These are phyloP conservation scores for Anseranas semipalmata DNA, from an alignment of 2,113 vertebrate genomes.

Conservation along the genomic window DNA sequence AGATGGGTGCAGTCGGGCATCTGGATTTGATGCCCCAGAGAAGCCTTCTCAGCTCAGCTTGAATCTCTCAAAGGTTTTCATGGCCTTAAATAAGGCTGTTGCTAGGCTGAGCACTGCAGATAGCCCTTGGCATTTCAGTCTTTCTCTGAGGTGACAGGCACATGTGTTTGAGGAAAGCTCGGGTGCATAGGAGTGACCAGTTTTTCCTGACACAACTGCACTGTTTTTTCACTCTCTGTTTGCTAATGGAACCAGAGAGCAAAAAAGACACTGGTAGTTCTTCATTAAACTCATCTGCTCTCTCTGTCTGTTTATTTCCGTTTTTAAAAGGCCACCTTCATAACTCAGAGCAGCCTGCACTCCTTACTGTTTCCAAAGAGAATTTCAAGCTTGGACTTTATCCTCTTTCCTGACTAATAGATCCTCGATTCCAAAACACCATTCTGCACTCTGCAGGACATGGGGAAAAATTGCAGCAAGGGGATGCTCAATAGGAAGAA, in stretches of 20 bases:
- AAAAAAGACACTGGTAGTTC: background rate
- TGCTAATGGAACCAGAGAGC: slow-evolving; percentile 33
- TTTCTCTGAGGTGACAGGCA: background rate
- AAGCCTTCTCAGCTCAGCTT: background rate
- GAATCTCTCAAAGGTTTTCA: background rate
- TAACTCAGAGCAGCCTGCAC: slow-evolving; percentile 54
- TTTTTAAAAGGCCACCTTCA: slow-evolving; percentile 72
- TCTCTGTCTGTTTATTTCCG: slow-evolving; percentile 63
- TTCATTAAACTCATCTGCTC: slow-evolving; percentile 55
- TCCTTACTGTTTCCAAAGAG: slow-evolving; percentile 1
- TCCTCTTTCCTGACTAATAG: slow-evolving; percentile 5
- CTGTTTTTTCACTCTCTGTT: background rate
- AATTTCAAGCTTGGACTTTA: slow-evolving; percentile 53
- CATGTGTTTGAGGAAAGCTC: background rate
- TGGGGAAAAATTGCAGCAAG: slow-evolving; percentile 1
- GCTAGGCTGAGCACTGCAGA: background rate
- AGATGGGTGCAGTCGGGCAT: background rate
- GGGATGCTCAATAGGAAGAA: background rate
- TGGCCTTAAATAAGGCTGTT: background rate
- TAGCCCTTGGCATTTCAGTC: background rate
- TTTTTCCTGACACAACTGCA: background rate
- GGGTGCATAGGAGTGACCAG: background rate
- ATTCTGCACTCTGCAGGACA: slow-evolving; percentile 70
- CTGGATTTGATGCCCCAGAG: background rate
- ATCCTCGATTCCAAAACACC: slow-evolving; percentile 59